These are phyloP conservation scores for Helicorthomorpha holstii DNA, from an alignment of 1,140 invertebrate genomes.

Conservation along the genomic window DNA sequence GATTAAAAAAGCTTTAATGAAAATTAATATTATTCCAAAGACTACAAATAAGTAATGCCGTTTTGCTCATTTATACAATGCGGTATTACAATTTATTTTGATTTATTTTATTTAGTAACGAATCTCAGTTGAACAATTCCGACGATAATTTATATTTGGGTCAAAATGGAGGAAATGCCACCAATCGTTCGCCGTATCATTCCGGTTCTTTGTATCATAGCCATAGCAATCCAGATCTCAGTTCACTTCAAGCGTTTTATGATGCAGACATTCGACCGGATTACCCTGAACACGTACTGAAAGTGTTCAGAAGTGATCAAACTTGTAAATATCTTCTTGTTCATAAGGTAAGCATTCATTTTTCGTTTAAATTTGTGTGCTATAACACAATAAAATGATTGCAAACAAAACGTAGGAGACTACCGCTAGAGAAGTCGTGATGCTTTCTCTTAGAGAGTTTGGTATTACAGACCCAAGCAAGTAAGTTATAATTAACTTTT, in stretches of 20 bases:
- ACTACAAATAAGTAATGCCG: constrained; percentile 45
- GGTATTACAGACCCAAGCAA: constrained; percentile 76
- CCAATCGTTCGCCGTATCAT: constrained; percentile 25
- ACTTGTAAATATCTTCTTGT: constrained; percentile 93
- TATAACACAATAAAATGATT: constrained; percentile 3
- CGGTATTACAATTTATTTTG: neutral
- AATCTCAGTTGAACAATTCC: constrained; percentile 14
- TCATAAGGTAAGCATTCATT: constrained; percentile 45
- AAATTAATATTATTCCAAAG: constrained; percentile 79
- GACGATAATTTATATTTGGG: constrained; percentile 15
- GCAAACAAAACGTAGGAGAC: constrained; percentile 59
- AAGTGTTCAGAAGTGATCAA: constrained; percentile 88
- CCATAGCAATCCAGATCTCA: constrained; percentile 77
- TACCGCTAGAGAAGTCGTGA: constrained; percentile 92
- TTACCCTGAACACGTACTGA: constrained; percentile 92
- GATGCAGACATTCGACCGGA: constrained; percentile 47
- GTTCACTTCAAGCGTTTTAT: constrained; percentile 16
- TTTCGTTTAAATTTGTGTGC: constrained; percentile 1
- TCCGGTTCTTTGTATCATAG: constrained; percentile 37
- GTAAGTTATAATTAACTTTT: constrained; percentile 9
- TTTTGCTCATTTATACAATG: constrained; percentile 2
- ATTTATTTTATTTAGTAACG: constrained; percentile 9
- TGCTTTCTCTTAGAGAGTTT: constrained; percentile 91
- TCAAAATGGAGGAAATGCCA: constrained; percentile 15
- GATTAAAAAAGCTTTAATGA: constrained; percentile 72